Evolutionary conservation across 2,113 vertebrate species (phyloP).

Genomic region (Actinemys pallida): DNA sequence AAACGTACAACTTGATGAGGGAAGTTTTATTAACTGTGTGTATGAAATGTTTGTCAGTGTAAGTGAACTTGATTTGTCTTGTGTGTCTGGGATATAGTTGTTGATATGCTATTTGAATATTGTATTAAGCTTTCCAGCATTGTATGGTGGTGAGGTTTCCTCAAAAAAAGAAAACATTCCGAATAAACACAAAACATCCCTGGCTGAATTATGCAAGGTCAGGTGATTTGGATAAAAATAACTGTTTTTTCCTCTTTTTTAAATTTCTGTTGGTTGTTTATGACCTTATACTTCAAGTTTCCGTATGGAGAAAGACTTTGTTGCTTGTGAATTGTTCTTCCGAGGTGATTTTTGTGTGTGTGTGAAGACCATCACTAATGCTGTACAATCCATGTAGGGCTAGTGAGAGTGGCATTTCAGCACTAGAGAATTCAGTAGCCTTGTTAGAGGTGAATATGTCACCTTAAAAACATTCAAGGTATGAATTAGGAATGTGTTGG

Average conservation of each 20-base stretch:
- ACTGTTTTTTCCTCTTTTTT: not conserved
- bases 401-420: constrained; percentile 12
- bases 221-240: not conserved
- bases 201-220: not conserved
- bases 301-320: not conserved
- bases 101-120: not conserved
- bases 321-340: not conserved
- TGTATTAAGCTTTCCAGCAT: not conserved
- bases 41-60: not conserved
- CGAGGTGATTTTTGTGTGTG: not conserved
- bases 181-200: fast-evolving
- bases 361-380: not conserved
- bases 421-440: not conserved
- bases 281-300: not conserved
- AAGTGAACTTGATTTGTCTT: not conserved
- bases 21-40: not conserved
- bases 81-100: not conserved
- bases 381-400: not conserved
- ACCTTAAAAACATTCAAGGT: not conserved
- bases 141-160: not conserved
- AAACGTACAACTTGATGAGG: not conserved
- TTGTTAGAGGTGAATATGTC: constrained; percentile 10
- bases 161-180: not conserved
- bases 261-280: not conserved
- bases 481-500: not conserved